phyloP scores from a whole-genome alignment of 1,140 invertebrate species.

The Pogonomyrmex barbatus region DNA sequence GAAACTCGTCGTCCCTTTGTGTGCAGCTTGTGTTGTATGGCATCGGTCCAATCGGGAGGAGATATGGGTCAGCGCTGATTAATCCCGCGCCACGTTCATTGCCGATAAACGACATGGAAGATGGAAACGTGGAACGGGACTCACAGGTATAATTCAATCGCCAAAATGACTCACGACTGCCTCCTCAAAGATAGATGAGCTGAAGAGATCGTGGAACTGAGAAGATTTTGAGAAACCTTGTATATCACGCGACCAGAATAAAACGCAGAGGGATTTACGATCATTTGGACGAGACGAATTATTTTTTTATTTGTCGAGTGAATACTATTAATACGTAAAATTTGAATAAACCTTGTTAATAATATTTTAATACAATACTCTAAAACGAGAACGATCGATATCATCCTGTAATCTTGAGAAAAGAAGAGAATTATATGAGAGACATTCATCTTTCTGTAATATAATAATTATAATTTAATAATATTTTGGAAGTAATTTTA shows the following conservation, averaged over 20 bases:
- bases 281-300: not conserved
- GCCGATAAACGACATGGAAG: slow-evolving; percentile 41
- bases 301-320: not conserved
- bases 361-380: not conserved
- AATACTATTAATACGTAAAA: not conserved
- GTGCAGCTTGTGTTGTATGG: slow-evolving; percentile 36
- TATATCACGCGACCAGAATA: slow-evolving; percentile 27
- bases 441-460: not conserved
- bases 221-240: not conserved
- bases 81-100: slow-evolving; percentile 43
- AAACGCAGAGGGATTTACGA: slow-evolving; percentile 8
- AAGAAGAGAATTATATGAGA: not conserved
- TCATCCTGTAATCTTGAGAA: not conserved
- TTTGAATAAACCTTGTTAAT: not conserved
- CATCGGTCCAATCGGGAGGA: slow-evolving; percentile 54
- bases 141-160: slow-evolving; percentile 47
- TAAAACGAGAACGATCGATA: not conserved
- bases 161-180: slow-evolving; percentile 41
- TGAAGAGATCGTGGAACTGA: not conserved
- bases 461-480: not conserved
- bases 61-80: slow-evolving; percentile 63
- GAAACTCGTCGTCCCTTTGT: slow-evolving; percentile 32
- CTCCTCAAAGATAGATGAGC: slow-evolving; percentile 40
- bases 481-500: not conserved
- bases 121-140: slow-evolving; percentile 28